Conservation (phyloP, 2,888 invertebrate genomes). For the Pyrochroa serraticornis region DNA sequence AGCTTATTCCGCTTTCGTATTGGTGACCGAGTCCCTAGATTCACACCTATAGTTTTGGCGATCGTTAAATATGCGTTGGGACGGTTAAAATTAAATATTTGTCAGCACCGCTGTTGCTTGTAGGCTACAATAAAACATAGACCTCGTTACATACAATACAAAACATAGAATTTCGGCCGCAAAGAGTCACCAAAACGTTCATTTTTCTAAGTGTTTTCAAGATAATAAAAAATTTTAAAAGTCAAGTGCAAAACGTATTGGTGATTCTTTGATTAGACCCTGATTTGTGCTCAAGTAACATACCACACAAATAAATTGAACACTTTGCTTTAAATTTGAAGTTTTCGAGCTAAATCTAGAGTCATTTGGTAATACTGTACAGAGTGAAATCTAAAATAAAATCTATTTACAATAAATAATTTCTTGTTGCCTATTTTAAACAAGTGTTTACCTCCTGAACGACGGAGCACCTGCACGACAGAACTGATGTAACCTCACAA, state of each 20-base stretch:
- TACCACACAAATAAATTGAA: constrained; percentile 15
- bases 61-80: too few relatives aligned
- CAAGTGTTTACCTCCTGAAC: constrained; percentile 26
- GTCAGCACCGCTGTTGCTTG: constrained; percentile 16
- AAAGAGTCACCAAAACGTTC: too few relatives aligned
- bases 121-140: constrained; percentile 14
- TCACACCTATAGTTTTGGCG: too few relatives aligned
- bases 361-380: constrained; percentile 22
- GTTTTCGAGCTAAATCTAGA: constrained; percentile 7
- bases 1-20: background rate
- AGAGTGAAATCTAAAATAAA: constrained; percentile 22
- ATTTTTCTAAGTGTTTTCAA: too few relatives aligned
- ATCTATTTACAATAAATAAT: constrained; percentile 36
- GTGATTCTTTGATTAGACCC: too few relatives aligned
- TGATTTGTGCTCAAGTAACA: constrained; percentile 15
- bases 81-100: constrained; percentile 1
- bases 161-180: constrained; percentile 7
- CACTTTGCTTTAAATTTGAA: constrained; percentile 15
- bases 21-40: background rate
- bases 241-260: background rate
- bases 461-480: background rate
- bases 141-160: constrained; percentile 18
- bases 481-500: background rate
- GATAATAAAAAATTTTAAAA: background rate
- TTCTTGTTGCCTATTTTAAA: constrained; percentile 35